These are phyloP conservation scores for Himantopus leucocephalus DNA, from an alignment of 2,113 vertebrate species.

Conservation along the genomic window DNA sequence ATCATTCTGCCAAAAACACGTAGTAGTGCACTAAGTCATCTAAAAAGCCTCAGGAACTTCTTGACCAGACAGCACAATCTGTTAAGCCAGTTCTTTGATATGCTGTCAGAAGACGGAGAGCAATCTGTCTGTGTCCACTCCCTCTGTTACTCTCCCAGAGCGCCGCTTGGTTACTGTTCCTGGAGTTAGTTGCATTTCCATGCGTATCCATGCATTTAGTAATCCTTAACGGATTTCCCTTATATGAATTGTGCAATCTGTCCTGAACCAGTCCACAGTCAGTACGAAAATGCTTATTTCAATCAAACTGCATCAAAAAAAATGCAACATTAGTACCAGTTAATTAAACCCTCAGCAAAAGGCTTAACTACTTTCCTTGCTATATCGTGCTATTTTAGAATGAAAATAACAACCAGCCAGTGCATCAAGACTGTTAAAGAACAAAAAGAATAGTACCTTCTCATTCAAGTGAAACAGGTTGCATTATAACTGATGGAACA, in stretches of 20 bases:
- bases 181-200: not conserved
- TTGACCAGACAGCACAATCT: conserved; percentile 16
- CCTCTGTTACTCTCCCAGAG: not conserved
- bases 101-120: not conserved
- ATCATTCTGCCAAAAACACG: not conserved
- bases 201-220: not conserved
- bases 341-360: not conserved
- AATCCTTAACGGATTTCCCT: not conserved
- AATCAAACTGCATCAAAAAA: not conserved
- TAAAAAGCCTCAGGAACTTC: not conserved
- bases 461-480: not conserved
- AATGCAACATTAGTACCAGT: not conserved
- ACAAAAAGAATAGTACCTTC: not conserved
- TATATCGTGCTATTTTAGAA: not conserved
- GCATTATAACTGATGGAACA: not conserved
- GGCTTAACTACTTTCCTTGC: not conserved
- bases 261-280: not conserved
- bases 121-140: not conserved
- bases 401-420: not conserved
- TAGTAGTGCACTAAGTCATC: not conserved
- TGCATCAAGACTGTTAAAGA: not conserved
- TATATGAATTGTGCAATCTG: not conserved
- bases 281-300: not conserved
- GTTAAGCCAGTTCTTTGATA: not conserved
- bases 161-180: not conserved